Percentiles rank a stretch among this genome's conserved stretches.
phyloP scores from a whole-genome alignment of 2,113 vertebrate species.

The Eublepharis macularius region DNA sequence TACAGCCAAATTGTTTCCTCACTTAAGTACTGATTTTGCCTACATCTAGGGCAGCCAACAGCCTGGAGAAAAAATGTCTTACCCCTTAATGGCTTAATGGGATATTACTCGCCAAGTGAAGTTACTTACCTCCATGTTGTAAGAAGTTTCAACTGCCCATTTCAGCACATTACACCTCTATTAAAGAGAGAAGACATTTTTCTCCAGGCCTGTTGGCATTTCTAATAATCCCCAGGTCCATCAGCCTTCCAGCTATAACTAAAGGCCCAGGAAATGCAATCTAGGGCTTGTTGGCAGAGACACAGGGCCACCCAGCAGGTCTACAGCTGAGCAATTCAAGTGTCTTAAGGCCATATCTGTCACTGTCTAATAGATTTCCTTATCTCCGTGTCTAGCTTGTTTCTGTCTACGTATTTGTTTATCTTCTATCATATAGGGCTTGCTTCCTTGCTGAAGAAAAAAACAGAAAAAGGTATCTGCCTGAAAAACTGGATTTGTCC shows the following conservation, averaged over 20 bases:
- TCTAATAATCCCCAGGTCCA: background rate
- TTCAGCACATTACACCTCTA: no score
- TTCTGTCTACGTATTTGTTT: conserved; percentile 8
- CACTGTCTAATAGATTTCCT: background rate
- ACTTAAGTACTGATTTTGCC: background rate
- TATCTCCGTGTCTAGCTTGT: background rate
- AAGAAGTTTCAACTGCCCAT: no score
- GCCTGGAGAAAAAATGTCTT: no score
- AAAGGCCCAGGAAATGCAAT: no score
- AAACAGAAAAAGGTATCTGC: background rate
- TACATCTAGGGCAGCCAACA: no score
- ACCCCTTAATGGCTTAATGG: no score
- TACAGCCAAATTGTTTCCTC: background rate
- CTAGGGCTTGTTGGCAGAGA: no score
- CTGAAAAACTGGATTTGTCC: conserved; percentile 10
- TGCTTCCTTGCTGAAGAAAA: conserved; percentile 6
- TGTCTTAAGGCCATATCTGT: background rate
- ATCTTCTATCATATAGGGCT: background rate
- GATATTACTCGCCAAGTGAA: no score
- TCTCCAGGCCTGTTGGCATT: no score
- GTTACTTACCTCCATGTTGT: no score
- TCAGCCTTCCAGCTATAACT: background rate
- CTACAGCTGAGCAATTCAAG: background rate
- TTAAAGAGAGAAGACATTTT: no score
- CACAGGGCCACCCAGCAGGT: background rate